Evolutionary conservation across 1,140 invertebrate genomes (phyloP), one percentile per base, ranked within the genome.

Genomic region (Caenorhabditis latens): DNA sequence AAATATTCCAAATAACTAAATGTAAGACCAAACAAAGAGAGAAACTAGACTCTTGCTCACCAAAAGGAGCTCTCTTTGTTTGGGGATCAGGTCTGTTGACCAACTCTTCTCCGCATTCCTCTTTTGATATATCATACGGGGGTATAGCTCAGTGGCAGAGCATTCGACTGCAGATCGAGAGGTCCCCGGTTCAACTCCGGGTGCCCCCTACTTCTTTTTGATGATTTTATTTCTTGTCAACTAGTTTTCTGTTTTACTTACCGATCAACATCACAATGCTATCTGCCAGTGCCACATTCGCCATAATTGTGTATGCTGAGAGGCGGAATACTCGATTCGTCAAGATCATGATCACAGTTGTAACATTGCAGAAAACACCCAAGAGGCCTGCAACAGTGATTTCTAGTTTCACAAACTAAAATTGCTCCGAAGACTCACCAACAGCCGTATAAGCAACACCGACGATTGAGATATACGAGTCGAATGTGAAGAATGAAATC

Each of bases 131-230:
- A 2, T 16, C 63, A 65, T 42, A 53, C 46, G 90, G 90, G 90
- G 90, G 90, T 87, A 93, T 94, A 94, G 93, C 93, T 94, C 93
- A 93, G 93, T 93, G 93, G 93, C 93, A 94, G 93, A 94, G 93
- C 93, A 94, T 94, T 94, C 93, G 93, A 94, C 93, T 94, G 93
- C 93, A 94, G 93, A 94, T 93, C 93, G 93, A 93, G 93, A 93
- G 93, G 93, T 93, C 93, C 92, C 93, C 90, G 93, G 93, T 94
- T 93, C 93, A 93, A 94, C 92, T 93, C 93, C 93, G 93, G 93
- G 93, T 93, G 88, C 88, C 86, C 88, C 88, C 88, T 89, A 89
- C 71, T 79, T 79, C 46, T 79, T 79, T 79, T 79, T 48, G 21
- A 0, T 32, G 19, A 58, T 58, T 58, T 58, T 58, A n/a, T 58